phyloP scores from a whole-genome alignment of 2,797 vertebrate species.

The Dallia pectoralis region DNA sequence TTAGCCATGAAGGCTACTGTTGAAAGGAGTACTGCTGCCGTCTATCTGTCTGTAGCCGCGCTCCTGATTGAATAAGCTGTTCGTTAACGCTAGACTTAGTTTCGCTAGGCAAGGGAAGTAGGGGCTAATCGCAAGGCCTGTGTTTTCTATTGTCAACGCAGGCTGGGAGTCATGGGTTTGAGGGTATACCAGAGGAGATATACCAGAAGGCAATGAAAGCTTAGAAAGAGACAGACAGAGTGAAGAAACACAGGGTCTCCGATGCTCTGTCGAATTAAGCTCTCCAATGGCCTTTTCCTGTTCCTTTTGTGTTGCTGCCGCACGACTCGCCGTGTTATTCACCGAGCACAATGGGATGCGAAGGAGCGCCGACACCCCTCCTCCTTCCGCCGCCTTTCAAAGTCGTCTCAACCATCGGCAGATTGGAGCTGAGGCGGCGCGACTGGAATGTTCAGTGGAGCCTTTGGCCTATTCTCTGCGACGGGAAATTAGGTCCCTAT shows the following conservation, averaged over 20 bases:
- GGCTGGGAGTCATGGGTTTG: slow-evolving; percentile 13
- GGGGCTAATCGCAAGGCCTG: slow-evolving; percentile 27
- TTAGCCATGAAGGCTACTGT: slow-evolving; percentile 30
- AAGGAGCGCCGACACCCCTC: slow-evolving; percentile 47
- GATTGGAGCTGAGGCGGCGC: slow-evolving; percentile 50
- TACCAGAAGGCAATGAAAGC: neutral
- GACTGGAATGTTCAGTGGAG: slow-evolving; percentile 51
- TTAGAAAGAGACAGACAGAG: slow-evolving; percentile 3
- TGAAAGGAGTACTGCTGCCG: neutral
- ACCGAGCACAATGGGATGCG: slow-evolving; percentile 67
- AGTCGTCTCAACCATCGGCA: slow-evolving; percentile 59
- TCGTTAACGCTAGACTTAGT: slow-evolving; percentile 51
- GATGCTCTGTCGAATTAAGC: slow-evolving; percentile 47
- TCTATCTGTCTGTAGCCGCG: neutral
- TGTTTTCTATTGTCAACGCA: slow-evolving; percentile 44
- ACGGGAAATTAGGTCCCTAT: slow-evolving; percentile 65
- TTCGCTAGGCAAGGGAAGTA: slow-evolving; percentile 28
- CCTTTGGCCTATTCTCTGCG: slow-evolving; percentile 32
- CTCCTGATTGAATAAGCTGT: slow-evolving; percentile 43
- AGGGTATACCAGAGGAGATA: neutral
- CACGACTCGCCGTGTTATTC: slow-evolving; percentile 64
- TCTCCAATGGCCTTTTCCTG: slow-evolving; percentile 65
- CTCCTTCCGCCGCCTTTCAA: slow-evolving; percentile 45
- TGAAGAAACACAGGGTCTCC: slow-evolving; percentile 6
- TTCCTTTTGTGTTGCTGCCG: slow-evolving; percentile 64